Evolutionary conservation across 2,797 vertebrate genomes (phyloP).

Genomic region (Typhlichthys eigenmanni): DNA sequence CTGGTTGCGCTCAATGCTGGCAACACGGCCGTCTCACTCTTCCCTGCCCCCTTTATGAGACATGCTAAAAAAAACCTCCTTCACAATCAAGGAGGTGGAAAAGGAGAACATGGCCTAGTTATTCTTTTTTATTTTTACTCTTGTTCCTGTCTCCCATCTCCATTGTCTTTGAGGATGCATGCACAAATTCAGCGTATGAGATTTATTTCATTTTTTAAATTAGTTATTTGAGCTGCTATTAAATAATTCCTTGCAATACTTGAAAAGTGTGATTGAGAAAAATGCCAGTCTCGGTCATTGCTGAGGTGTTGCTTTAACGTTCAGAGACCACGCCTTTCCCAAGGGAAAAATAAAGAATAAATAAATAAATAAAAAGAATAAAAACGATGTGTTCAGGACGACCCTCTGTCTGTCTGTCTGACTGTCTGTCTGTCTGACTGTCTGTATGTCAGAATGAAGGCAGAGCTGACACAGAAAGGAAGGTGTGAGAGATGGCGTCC

Average conservation of each 20-base stretch:
- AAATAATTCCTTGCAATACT: constrained; percentile 64
- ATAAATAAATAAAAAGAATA: constrained; percentile 37
- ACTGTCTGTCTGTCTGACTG: constrained; percentile 32
- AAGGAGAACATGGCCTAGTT: constrained; percentile 37
- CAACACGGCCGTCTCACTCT: constrained; percentile 35
- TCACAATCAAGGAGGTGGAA: constrained; percentile 32
- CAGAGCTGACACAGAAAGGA: constrained; percentile 66
- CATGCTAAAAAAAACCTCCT: constrained; percentile 57
- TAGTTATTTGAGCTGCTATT: constrained; percentile 55
- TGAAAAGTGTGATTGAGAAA: constrained; percentile 50
- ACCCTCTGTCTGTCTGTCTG: constrained; percentile 35
- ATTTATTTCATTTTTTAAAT: constrained; percentile 34
- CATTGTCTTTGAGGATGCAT: constrained; percentile 71
- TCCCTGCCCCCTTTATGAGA: constrained; percentile 46
- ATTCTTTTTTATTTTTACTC: constrained; percentile 22
- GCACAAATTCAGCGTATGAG: constrained; percentile 74
- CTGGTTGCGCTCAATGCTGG: constrained; percentile 31
- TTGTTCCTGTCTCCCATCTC: constrained; percentile 43
- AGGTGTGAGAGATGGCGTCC: constrained; percentile 28
- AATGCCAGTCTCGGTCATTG: constrained; percentile 58
- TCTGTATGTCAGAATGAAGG: constrained; percentile 47
- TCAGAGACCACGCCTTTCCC: constrained; percentile 22
- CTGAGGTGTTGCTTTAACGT: constrained; percentile 42
- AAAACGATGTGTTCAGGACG: constrained; percentile 34
- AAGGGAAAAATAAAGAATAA: constrained; percentile 46